phyloP scores from a whole-genome alignment of 2,113 vertebrate genomes.

The Phalacrocorax brasilianus region DNA sequence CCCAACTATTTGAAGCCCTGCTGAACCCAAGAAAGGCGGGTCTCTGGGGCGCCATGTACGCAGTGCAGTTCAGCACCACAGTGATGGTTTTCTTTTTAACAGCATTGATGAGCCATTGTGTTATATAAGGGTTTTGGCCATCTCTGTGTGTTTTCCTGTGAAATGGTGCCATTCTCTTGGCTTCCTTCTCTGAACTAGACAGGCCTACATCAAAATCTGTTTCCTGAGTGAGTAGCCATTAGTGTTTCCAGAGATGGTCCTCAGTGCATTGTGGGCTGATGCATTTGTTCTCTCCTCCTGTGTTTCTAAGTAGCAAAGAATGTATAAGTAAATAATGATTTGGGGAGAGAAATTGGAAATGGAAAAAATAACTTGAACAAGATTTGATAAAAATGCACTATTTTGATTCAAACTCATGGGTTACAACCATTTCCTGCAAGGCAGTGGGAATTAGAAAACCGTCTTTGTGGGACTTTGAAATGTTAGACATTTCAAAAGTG shows the following conservation, averaged over 20 bases:
- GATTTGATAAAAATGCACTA: constrained; percentile 5
- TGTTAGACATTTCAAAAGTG: constrained; percentile 11
- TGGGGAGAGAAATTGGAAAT: not conserved
- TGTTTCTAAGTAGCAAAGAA: constrained; percentile 57
- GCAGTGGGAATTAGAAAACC: constrained; percentile 20
- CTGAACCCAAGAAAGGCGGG: not conserved
- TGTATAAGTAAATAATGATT: constrained; percentile 39
- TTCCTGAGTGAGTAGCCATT: not conserved
- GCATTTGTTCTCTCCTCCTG: not conserved
- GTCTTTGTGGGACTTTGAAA: constrained; percentile 19
- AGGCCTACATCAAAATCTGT: not conserved
- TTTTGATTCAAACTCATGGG: constrained; percentile 17
- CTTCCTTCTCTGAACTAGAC: not conserved
- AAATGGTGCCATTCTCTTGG: not conserved
- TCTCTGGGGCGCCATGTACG: not conserved
- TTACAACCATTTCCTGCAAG: constrained; percentile 44
- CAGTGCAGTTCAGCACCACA: not conserved
- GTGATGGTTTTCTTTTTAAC: not conserved
- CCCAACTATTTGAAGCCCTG: not conserved
- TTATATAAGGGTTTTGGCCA: not conserved
- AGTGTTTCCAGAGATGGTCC: not conserved
- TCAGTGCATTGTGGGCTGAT: not conserved
- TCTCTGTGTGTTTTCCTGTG: not conserved
- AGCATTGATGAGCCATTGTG: not conserved
- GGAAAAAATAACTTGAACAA: constrained; percentile 42